These are phyloP conservation scores for Baccha elongata DNA, from an alignment of 2,888 invertebrate species.

Conservation along the genomic window DNA sequence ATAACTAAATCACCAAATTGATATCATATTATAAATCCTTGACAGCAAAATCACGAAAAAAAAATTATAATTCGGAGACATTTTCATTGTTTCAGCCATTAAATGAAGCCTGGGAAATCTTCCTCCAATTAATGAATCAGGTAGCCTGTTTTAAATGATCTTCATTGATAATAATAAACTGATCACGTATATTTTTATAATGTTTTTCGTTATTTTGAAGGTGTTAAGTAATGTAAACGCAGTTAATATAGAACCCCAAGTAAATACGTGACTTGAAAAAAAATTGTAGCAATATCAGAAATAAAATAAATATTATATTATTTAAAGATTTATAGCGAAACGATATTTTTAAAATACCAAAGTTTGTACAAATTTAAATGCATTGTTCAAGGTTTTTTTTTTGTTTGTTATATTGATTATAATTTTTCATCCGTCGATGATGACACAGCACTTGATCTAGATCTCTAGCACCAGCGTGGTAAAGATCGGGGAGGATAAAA, in stretches of 20 bases:
- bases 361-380: no score
- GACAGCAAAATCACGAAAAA: not conserved
- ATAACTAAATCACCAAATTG: not conserved
- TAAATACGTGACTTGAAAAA: constrained; percentile 3
- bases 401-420: no score
- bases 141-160: constrained; percentile 9
- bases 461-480: no score
- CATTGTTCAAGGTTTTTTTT: no score
- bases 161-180: constrained; percentile 2
- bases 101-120: not conserved
- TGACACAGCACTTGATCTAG: no score
- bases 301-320: no score
- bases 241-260: not conserved
- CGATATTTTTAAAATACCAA: no score
- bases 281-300: no score
- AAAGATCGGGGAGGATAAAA: no score
- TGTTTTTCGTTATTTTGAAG: constrained; percentile 3
- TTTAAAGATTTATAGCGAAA: no score
- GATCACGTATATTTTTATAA: constrained; percentile 17
- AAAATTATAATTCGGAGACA: not conserved
- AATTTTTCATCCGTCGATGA: no score
- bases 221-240: not conserved
- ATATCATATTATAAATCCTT: not conserved
- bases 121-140: constrained; percentile 6
- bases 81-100: not conserved